Conservation (phyloP, 2,113 vertebrate species). For the Miniopterus natalensis region DNA sequence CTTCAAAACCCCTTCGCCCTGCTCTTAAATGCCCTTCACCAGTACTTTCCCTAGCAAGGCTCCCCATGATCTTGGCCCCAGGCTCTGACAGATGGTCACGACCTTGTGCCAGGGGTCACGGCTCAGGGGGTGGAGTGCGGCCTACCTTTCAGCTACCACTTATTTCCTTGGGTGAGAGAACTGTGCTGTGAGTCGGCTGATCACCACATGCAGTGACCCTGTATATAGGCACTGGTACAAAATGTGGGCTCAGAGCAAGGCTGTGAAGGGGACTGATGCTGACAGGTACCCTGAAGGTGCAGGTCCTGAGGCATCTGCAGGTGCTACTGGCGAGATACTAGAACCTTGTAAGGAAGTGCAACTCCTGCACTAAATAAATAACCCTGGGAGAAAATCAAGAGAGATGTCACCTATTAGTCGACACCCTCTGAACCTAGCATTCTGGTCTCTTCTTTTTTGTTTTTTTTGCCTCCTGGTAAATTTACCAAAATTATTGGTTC, state of each 20-base stretch:
- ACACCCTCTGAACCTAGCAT: not conserved
- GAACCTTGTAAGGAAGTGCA: not conserved
- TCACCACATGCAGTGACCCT: rapidly evolving
- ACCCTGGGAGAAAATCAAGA: rapidly evolving
- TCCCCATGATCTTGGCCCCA: rapidly evolving
- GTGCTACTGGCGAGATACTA: not conserved
- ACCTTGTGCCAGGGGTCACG: not conserved
- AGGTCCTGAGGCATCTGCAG: not conserved
- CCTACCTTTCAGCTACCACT: not conserved
- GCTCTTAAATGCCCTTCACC: not conserved
- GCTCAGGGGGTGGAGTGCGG: not conserved
- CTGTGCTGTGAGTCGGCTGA: not conserved
- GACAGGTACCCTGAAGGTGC: not conserved
- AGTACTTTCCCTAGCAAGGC: not conserved
- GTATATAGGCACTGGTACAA: not conserved
- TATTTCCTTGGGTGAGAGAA: not conserved
- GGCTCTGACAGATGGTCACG: not conserved
- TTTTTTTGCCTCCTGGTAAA: not conserved
- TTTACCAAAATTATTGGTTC: not conserved
- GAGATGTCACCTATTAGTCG: not conserved
- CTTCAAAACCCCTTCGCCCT: not conserved
- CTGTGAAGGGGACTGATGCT: too few relatives aligned
- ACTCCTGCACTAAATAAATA: not conserved
- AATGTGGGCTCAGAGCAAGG: not conserved
- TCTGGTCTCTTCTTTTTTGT: not conserved